phyloP scores from a whole-genome alignment of 2,797 vertebrate genomes.

The Anabacerthia variegaticeps region DNA sequence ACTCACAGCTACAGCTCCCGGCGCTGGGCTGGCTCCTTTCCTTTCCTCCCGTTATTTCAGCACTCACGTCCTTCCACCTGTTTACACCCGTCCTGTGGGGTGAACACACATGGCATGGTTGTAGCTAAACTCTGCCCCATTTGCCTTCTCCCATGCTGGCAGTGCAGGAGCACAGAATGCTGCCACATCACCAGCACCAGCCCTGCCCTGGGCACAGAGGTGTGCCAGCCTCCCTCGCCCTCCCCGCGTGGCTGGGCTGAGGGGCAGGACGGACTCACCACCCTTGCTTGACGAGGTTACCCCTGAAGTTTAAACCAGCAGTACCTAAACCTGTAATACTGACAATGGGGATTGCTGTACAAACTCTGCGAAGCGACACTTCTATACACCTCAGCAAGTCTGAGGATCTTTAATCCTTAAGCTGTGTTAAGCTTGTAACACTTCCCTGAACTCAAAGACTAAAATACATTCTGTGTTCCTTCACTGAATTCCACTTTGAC shows the following conservation, averaged over 20 bases:
- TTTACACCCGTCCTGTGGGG: not conserved
- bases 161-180: not conserved
- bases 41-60: not conserved
- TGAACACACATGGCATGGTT: not conserved
- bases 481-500: not conserved
- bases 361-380: not conserved
- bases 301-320: not conserved
- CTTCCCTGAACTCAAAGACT: not conserved
- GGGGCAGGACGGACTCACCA: rapidly evolving
- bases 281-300: not conserved
- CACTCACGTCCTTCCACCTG: not conserved
- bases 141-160: not conserved
- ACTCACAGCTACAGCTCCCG: not conserved
- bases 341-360: not conserved
- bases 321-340: not conserved
- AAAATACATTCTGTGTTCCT: not conserved
- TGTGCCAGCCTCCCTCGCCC: not conserved
- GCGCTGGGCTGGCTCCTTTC: not conserved
- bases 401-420: not conserved
- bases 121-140: not conserved
- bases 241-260: not conserved
- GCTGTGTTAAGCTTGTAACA: not conserved
- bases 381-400: not conserved
- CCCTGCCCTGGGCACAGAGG: not conserved
- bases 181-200: not conserved